phyloP scores from a whole-genome alignment of 2,113 vertebrate genomes.

The Picathartes gymnocephalus region DNA sequence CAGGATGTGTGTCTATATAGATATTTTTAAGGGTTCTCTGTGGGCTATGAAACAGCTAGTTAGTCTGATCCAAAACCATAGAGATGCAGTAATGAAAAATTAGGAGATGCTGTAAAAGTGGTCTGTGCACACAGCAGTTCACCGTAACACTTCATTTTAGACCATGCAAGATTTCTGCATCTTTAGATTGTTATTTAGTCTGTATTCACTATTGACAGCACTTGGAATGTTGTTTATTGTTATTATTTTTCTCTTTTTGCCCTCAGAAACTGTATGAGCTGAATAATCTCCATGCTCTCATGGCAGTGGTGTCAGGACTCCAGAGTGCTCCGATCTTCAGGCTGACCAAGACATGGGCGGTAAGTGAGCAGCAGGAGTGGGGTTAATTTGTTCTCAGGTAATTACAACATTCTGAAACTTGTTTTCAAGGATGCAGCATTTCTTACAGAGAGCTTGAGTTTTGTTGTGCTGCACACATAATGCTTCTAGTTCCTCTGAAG shows the following conservation, averaged over 20 bases:
- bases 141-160: not conserved
- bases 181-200: not conserved
- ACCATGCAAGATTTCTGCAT: not conserved
- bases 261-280: conserved; percentile 93
- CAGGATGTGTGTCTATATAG: not conserved
- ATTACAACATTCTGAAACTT: not conserved
- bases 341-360: conserved; percentile 96
- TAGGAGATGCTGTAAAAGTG: not conserved
- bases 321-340: conserved; percentile 98
- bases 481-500: not conserved
- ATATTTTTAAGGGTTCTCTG: not conserved
- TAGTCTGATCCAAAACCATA: not conserved
- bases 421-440: not conserved
- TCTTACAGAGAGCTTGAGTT: not conserved
- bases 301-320: conserved; percentile 94
- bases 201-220: not conserved
- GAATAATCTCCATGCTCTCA: conserved; percentile 96
- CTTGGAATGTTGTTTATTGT: not conserved
- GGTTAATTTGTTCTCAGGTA: no score
- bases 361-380: conserved; percentile 71
- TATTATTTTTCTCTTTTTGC: not conserved
- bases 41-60: not conserved
- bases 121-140: not conserved
- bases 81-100: not conserved
- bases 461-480: not conserved